Conservation (phyloP, 2,113 vertebrate genomes). For the Erythrocercus mccallii region DNA sequence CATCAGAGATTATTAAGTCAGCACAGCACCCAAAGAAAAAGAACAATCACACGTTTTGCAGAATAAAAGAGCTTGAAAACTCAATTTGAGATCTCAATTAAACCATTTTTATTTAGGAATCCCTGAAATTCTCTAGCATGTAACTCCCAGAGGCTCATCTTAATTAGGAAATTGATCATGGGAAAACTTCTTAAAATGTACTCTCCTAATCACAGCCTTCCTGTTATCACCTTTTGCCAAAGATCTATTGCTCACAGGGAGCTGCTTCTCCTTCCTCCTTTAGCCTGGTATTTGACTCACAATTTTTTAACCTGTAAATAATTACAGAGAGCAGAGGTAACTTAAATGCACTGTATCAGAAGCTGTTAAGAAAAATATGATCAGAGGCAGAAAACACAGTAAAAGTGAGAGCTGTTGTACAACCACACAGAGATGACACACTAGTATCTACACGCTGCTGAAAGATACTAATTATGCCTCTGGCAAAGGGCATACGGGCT, state of each 20-base stretch:
- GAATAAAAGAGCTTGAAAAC: background rate
- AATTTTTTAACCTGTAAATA: constrained; percentile 62
- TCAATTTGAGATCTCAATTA: constrained; percentile 47
- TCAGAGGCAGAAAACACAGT: background rate
- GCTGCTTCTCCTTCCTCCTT: background rate
- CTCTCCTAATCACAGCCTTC: background rate
- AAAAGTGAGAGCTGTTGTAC: background rate
- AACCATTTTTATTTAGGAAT: constrained; percentile 27
- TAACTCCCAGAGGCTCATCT: background rate
- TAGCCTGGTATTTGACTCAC: background rate
- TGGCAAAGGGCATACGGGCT: constrained; percentile 14
- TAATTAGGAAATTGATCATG: constrained; percentile 54
- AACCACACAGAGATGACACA: background rate
- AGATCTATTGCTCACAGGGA: background rate
- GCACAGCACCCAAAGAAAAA: background rate
- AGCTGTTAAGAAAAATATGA: constrained; percentile 43
- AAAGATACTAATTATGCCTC: constrained; percentile 60
- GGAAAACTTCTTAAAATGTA: constrained; percentile 44
- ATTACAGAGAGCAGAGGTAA: constrained; percentile 34
- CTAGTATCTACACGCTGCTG: fast-evolving
- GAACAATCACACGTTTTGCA: fast-evolving
- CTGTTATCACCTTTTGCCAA: constrained; percentile 27
- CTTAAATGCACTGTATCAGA: background rate
- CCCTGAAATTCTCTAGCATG: constrained; percentile 29
- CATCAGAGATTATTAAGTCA: background rate